Evolutionary conservation across 1,140 invertebrate genomes (phyloP).

Genomic region (Homalodisca vitripennis): DNA sequence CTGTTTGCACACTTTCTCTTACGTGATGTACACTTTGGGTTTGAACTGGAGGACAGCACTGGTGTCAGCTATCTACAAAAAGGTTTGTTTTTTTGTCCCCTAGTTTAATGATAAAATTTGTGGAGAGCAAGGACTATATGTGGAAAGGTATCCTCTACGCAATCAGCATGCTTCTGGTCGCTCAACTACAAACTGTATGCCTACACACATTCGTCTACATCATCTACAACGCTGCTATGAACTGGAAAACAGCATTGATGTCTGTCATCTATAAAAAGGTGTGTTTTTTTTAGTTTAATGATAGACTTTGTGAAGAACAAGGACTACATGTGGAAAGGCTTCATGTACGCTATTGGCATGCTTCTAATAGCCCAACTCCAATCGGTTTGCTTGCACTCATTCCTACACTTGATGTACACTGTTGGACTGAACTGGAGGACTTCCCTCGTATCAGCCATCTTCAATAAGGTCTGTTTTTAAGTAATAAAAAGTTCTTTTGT

Average conservation of each 20-base stretch:
- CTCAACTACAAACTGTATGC: constrained; percentile 56
- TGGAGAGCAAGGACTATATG: constrained; percentile 41
- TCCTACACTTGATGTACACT: constrained; percentile 52
- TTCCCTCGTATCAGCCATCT: constrained; percentile 47
- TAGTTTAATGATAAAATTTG: constrained; percentile 47
- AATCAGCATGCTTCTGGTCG: constrained; percentile 51
- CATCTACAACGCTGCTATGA: constrained; percentile 52
- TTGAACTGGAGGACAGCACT: constrained; percentile 1
- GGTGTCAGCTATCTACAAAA: constrained; percentile 47
- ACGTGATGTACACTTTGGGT: constrained; percentile 54
- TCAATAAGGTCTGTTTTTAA: not conserved
- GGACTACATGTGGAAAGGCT: constrained; percentile 52
- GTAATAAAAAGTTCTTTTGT: too few relatives aligned
- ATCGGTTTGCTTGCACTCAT: constrained; percentile 55
- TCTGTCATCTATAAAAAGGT: constrained; percentile 47
- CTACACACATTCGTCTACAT: constrained; percentile 53
- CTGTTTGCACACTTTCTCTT: constrained; percentile 53
- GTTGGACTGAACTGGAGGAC: constrained; percentile 46
- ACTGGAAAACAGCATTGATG: not conserved
- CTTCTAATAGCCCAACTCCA: constrained; percentile 55
- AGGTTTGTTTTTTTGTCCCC: not conserved
- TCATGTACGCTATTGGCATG: constrained; percentile 51
- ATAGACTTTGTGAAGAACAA: constrained; percentile 45
- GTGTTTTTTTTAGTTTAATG: constrained; percentile 38
- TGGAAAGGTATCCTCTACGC: constrained; percentile 56